Conservation (phyloP, 2,888 invertebrate species). For the Nasonovia ribisnigri region DNA sequence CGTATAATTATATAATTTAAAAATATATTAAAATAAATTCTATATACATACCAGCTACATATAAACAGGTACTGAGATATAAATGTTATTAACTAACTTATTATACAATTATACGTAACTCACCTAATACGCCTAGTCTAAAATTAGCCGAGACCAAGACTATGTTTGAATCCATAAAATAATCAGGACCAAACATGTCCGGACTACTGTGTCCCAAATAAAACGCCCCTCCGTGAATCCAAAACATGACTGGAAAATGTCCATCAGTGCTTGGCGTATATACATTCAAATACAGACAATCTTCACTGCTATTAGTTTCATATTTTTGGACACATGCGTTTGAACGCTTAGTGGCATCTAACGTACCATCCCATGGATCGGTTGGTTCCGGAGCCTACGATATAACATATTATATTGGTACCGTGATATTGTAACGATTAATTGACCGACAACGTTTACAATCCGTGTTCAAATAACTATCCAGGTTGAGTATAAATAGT, state of each 20-base stretch:
- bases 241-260: constrained; percentile 70
- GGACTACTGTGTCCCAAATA: constrained; percentile 75
- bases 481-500: too few species aligned
- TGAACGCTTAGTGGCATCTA: constrained; percentile 71
- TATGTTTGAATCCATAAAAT: constrained; percentile 76
- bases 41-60: not conserved
- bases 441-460: not conserved
- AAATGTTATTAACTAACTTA: not conserved
- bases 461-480: too few species aligned
- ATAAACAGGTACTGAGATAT: not conserved
- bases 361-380: constrained; percentile 70
- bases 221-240: constrained; percentile 72
- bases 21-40: not conserved
- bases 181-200: constrained; percentile 73
- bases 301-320: constrained; percentile 72
- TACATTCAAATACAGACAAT: constrained; percentile 74
- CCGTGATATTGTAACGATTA: not conserved
- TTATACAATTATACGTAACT: constrained; percentile 40
- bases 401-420: not conserved
- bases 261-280: constrained; percentile 69
- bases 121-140: constrained; percentile 71
- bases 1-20: not conserved
- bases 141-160: constrained; percentile 70
- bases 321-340: constrained; percentile 70
- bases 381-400: constrained; percentile 69